Conservation (phyloP, 2,797 vertebrate genomes). For the Rhynchotus rufescens region DNA sequence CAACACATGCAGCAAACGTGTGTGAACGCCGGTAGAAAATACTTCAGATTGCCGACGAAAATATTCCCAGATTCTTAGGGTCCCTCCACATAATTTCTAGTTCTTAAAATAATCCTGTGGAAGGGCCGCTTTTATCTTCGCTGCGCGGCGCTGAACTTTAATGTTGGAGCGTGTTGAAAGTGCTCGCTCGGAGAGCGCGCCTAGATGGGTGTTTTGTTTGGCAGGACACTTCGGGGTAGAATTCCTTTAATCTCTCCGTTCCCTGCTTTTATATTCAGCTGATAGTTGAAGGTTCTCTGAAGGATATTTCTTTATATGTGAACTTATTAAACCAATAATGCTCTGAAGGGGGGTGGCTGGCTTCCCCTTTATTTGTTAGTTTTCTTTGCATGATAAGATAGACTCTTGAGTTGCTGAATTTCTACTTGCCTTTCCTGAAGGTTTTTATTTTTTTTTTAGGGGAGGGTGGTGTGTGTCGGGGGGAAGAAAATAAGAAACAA, state of each 20-base stretch:
- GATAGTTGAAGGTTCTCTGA: conserved; percentile 77
- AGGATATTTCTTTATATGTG: conserved; percentile 70
- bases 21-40: conserved; percentile 40
- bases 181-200: conserved; percentile 78
- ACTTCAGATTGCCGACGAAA: conserved; percentile 58
- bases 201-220: conserved; percentile 90
- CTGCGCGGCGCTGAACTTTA: conserved; percentile 77
- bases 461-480: conserved; percentile 47
- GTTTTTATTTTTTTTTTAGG: conserved; percentile 69
- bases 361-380: conserved; percentile 33
- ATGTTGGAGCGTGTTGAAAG: conserved; percentile 81
- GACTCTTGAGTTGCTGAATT: conserved; percentile 73
- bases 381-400: conserved; percentile 77
- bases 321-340: conserved; percentile 74
- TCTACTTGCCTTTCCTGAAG: conserved; percentile 83
- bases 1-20: conserved; percentile 8
- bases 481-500: conserved; percentile 90
- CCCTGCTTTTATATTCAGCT: conserved; percentile 82
- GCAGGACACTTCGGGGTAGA: conserved; percentile 88
- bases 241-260: conserved; percentile 89
- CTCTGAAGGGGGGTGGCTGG: conserved; percentile 66
- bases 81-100: conserved; percentile 56
- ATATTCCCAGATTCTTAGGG: conserved; percentile 53
- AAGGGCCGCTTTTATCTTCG: conserved; percentile 80
- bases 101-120: conserved; percentile 72